Evolutionary conservation across 2,113 vertebrate species (phyloP).

Genomic region (Xenotilapia longispinis): DNA sequence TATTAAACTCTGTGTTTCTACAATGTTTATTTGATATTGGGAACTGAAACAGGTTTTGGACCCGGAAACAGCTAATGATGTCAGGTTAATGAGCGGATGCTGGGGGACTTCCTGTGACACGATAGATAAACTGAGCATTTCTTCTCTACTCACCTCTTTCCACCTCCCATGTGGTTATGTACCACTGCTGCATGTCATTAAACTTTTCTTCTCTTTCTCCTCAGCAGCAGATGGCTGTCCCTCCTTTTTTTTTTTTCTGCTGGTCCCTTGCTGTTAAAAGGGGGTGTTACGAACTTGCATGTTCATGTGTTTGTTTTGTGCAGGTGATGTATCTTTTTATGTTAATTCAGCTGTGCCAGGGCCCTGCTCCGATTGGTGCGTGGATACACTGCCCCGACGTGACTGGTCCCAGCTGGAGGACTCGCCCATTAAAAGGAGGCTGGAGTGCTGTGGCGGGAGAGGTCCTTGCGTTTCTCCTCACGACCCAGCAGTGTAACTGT

Average conservation of each 20-base stretch:
- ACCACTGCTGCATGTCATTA: not conserved
- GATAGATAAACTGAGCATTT: not conserved
- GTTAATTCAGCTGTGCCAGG: not conserved
- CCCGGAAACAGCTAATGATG: not conserved
- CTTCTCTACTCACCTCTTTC: not conserved
- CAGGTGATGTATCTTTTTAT: not conserved
- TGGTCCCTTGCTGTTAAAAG: not conserved
- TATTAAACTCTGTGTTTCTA: not conserved
- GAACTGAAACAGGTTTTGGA: not conserved
- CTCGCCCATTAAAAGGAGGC: not conserved
- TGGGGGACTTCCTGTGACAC: not conserved
- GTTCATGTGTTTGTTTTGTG: not conserved
- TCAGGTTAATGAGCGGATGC: not conserved
- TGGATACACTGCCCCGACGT: accelerated
- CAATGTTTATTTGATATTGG: not conserved
- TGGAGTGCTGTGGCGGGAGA: accelerated
- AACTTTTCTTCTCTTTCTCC: not conserved
- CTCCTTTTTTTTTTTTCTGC: not conserved
- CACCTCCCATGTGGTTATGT: not conserved
- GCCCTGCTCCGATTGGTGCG: not conserved
- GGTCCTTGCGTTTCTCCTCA: accelerated
- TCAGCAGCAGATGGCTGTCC: not conserved
- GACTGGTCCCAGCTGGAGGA: not conserved
- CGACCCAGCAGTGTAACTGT: not conserved
- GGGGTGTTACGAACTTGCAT: not conserved